A percentile compares a stretch with the other conserved stretches of the same genome.
Evolutionary conservation across 2,797 vertebrate species (phyloP).

Genomic region (Sternotherus odoratus): DNA sequence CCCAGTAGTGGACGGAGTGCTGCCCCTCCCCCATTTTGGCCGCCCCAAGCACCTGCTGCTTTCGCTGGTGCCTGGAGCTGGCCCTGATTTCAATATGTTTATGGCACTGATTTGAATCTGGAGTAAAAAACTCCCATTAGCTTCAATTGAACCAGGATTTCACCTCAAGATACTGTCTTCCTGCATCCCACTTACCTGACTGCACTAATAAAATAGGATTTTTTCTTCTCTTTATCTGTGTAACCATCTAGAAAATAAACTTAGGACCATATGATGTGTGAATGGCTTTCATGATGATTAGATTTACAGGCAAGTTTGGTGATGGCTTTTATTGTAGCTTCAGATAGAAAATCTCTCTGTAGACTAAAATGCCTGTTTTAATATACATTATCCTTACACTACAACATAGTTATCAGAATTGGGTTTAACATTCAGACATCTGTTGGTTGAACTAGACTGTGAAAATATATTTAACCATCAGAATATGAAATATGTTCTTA

Average conservation of each 20-base stretch:
- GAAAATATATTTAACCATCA: constrained; percentile 51
- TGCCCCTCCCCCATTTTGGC: too few species aligned
- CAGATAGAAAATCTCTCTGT: neutral
- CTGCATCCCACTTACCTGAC: neutral
- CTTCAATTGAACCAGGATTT: neutral
- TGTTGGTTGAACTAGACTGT: constrained; percentile 25
- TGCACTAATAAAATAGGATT: neutral
- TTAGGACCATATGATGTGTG: neutral
- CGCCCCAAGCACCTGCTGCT: too few species aligned
- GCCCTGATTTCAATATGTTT: too few species aligned
- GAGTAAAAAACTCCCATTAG: neutral
- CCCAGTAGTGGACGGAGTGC: too few species aligned
- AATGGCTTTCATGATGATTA: neutral
- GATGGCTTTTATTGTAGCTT: constrained; percentile 28
- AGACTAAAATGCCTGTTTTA: constrained; percentile 21
- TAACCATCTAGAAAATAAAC: neutral
- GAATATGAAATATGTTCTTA: constrained; percentile 60
- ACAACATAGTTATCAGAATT: constrained; percentile 6
- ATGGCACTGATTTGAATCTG: neutral
- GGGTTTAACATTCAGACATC: constrained; percentile 41
- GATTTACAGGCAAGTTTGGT: neutral
- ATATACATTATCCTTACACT: constrained; percentile 2
- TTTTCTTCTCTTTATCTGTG: neutral
- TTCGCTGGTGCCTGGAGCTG: too few species aligned
- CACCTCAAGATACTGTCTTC: neutral